Evolutionary conservation across 2,113 vertebrate genomes (phyloP).

Genomic region (Tichodroma muraria): DNA sequence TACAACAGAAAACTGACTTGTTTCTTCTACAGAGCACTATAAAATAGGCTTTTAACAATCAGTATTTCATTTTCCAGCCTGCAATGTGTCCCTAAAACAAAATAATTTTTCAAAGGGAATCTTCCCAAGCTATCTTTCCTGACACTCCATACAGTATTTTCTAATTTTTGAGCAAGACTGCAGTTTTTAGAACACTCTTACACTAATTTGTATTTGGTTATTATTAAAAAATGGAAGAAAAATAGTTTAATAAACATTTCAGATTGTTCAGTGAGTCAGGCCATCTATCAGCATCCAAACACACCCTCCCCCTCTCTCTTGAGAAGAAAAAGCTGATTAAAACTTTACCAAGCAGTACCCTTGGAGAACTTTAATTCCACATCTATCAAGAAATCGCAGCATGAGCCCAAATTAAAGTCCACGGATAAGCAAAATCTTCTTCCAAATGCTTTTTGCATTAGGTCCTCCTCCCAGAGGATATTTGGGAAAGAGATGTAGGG

Average conservation of each 20-base stretch:
- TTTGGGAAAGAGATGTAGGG: neutral
- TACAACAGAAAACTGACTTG: neutral
- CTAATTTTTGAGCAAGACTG: neutral
- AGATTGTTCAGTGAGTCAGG: neutral
- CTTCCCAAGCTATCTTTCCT: neutral
- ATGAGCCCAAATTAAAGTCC: neutral
- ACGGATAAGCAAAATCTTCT: neutral
- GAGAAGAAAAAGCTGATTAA: neutral
- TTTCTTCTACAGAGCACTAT: neutral
- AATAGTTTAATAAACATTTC: neutral
- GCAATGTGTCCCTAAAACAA: accelerated
- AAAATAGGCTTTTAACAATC: neutral
- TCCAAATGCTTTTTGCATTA: neutral
- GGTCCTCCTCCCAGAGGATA: neutral
- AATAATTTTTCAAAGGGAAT: neutral
- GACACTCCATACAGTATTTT: neutral
- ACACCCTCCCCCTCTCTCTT: neutral
- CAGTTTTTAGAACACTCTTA: neutral
- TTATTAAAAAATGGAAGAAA: neutral
- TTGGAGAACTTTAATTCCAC: neutral
- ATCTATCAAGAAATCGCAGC: neutral
- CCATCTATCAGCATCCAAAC: neutral
- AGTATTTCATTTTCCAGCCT: neutral
- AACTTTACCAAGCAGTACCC: neutral
- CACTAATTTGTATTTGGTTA: neutral